A percentile compares a stretch with the other conserved stretches of the same genome.
These are phyloP conservation scores for Nomada flava DNA, from an alignment of 2,888 invertebrate genomes.

Conservation along the genomic window DNA sequence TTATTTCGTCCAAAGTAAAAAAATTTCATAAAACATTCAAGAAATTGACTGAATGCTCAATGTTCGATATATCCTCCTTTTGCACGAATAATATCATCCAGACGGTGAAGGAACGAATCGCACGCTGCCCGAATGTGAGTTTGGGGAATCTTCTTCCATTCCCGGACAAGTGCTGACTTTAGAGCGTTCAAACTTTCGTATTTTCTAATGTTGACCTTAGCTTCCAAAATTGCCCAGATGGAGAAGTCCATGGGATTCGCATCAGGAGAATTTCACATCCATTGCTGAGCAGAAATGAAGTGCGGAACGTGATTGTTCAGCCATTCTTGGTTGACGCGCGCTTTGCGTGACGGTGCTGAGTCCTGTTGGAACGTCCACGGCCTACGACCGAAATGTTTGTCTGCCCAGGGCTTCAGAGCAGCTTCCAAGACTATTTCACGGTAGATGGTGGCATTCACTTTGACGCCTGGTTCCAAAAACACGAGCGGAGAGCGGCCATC, in stretches of 20 bases:
- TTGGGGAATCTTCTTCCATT: slow-evolving; percentile 5
- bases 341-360: slow-evolving; percentile 9
- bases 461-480: neutral
- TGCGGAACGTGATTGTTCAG: neutral
- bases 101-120: neutral
- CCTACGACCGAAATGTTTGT: slow-evolving; percentile 10
- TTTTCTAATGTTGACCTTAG: neutral
- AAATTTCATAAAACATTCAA: neutral
- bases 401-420: neutral
- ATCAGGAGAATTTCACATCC: neutral
- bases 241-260: slow-evolving; percentile 8
- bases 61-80: neutral
- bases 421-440: neutral
- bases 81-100: neutral
- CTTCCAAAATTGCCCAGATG: slow-evolving; percentile 1
- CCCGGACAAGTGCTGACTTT: neutral
- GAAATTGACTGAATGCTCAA: neutral
- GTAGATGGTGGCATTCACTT: slow-evolving; percentile 1
- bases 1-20: neutral
- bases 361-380: slow-evolving; percentile 15
- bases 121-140: neutral
- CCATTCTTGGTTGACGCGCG: slow-evolving; percentile 9
- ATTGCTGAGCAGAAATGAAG: neutral
- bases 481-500: slow-evolving; percentile 6
- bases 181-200: neutral